These are phyloP conservation scores for Lasioglossum pauxillum DNA, from an alignment of 2,888 invertebrate species.

Conservation along the genomic window DNA sequence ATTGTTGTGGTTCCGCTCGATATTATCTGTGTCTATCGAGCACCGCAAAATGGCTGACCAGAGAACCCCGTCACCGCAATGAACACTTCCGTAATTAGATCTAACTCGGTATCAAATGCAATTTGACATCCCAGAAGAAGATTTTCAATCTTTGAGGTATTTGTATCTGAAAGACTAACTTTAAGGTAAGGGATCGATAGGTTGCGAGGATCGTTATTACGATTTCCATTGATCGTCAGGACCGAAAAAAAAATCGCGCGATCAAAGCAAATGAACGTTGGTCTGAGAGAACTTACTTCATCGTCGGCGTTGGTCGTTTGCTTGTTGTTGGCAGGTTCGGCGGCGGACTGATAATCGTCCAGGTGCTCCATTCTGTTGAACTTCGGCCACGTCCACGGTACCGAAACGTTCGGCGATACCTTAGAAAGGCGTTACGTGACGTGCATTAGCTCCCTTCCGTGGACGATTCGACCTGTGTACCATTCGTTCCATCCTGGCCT, in stretches of 20 bases:
- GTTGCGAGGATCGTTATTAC: background rate
- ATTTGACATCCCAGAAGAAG: background rate
- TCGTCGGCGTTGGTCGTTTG: constrained; percentile 66
- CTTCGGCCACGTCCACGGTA: constrained; percentile 52
- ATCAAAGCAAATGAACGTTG: background rate
- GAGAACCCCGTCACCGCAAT: background rate
- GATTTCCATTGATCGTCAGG: background rate
- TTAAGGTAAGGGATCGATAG: background rate
- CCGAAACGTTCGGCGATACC: constrained; percentile 74
- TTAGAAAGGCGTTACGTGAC: constrained; percentile 79
- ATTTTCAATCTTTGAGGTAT: background rate
- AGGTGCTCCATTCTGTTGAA: constrained; percentile 76
- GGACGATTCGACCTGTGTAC: constrained; percentile 44
- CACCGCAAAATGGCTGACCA: background rate
- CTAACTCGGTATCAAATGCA: background rate
- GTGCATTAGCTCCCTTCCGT: constrained; percentile 69
- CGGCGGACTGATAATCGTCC: constrained; percentile 73
- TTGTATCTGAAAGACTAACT: background rate
- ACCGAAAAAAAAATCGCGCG: background rate
- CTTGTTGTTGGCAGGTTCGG: constrained; percentile 62
- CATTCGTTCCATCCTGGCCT: constrained; percentile 63
- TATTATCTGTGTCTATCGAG: background rate
- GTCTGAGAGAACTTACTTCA: constrained; percentile 75
- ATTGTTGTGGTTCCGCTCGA: too few relatives aligned
- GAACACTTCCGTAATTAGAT: background rate